These are phyloP conservation scores for Neosilurus mollespiculum DNA, from an alignment of 2,797 vertebrate species.

Conservation along the genomic window DNA sequence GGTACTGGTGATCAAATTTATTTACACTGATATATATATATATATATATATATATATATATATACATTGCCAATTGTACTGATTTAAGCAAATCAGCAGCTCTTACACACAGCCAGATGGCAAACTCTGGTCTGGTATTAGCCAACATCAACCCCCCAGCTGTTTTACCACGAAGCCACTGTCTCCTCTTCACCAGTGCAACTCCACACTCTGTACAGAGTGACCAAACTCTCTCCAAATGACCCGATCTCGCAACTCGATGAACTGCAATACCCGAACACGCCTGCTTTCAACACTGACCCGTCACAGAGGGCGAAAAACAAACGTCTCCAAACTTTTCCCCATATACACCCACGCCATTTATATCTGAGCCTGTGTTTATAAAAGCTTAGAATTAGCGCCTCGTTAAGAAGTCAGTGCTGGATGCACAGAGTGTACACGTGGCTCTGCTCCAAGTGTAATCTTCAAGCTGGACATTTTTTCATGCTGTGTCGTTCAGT, in stretches of 20 bases:
- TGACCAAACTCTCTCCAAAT: background rate
- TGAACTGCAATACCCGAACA: background rate
- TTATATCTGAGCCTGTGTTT: background rate
- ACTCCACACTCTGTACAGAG: background rate
- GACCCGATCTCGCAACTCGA: background rate
- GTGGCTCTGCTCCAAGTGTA: conserved; percentile 23
- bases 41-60: too few species aligned
- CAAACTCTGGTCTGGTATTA: background rate
- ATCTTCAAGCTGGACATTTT: conserved; percentile 30
- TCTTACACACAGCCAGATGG: conserved; percentile 1
- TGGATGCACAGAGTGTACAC: background rate
- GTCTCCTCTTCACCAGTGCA: background rate
- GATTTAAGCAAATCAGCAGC: background rate
- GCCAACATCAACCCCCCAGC: conserved; percentile 29
- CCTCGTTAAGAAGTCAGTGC: background rate
- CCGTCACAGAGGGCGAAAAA: too few species aligned
- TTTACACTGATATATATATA: background rate
- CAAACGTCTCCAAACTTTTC: background rate
- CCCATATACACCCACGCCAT: background rate
- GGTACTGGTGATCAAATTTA: background rate
- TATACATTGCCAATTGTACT: too few species aligned
- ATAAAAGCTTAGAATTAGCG: background rate
- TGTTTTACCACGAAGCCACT: conserved; percentile 10
- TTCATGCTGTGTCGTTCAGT: too few species aligned
- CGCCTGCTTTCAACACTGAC: conserved; percentile 5